Percentiles rank a stretch among this genome's conserved stretches.
phyloP scores from a whole-genome alignment of 2,113 vertebrate species.

The Columba janthina region DNA sequence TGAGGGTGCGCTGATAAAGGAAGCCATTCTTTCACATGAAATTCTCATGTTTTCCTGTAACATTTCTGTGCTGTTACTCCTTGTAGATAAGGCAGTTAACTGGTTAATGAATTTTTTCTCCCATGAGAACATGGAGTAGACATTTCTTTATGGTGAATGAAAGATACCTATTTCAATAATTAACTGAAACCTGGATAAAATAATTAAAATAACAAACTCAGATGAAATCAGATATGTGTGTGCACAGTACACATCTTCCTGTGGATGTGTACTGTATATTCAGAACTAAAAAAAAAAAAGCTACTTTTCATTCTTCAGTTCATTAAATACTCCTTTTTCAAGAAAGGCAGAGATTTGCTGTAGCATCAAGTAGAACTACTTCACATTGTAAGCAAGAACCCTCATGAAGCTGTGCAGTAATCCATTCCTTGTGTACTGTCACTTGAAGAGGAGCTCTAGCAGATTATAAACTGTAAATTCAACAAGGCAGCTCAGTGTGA shows the following conservation, averaged over 20 bases:
- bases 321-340: neutral
- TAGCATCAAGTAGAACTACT: neutral
- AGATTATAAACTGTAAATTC: slow-evolving; percentile 40
- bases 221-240: neutral
- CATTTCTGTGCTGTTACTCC: neutral
- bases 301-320: neutral
- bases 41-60: neutral
- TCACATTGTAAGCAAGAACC: neutral
- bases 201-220: neutral
- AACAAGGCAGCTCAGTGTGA: neutral
- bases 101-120: neutral
- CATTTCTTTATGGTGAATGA: neutral
- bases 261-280: neutral
- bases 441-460: slow-evolving; percentile 5
- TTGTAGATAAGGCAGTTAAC: neutral
- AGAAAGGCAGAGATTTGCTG: slow-evolving; percentile 2
- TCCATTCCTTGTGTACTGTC: slow-evolving; percentile 9
- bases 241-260: neutral
- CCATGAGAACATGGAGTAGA: neutral
- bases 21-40: neutral
- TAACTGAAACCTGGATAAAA: neutral
- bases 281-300: neutral
- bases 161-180: neutral
- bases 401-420: slow-evolving; percentile 13
- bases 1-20: neutral